Conservation (phyloP, 2,888 invertebrate genomes). For the Helicoverpa assulta region DNA sequence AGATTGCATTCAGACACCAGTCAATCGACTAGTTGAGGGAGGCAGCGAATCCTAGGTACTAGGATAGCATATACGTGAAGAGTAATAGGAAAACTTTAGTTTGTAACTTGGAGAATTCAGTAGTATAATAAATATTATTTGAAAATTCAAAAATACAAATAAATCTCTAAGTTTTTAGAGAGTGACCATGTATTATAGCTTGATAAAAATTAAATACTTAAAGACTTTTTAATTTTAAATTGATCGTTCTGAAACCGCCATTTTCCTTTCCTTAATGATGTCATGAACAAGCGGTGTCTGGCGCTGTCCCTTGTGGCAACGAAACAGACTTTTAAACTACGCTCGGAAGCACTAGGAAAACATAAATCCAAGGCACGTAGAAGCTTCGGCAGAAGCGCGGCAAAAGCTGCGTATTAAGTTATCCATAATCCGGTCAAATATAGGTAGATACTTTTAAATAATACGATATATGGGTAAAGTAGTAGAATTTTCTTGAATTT, state of each 20-base stretch:
- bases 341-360: slow-evolving; percentile 6
- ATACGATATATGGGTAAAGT: too few species aligned
- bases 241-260: too few species aligned
- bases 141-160: not conserved
- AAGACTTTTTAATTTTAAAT: not conserved
- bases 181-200: too few species aligned
- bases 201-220: too few species aligned
- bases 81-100: not conserved
- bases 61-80: not conserved
- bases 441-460: too few species aligned
- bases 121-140: not conserved
- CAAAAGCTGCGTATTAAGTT: not conserved
- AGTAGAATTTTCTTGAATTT: too few species aligned
- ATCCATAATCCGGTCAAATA: too few species aligned
- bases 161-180: too few species aligned
- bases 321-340: slow-evolving; percentile 20
- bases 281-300: not conserved
- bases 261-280: not conserved
- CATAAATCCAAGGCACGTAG: not conserved
- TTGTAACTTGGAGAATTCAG: not conserved
- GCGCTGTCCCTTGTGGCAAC: not conserved
- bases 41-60: not conserved
- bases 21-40: slow-evolving; percentile 5
- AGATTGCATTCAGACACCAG: not conserved
- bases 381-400: not conserved